These are phyloP conservation scores for Mythimna vitellina DNA, from an alignment of 2,888 invertebrate species.

Conservation along the genomic window DNA sequence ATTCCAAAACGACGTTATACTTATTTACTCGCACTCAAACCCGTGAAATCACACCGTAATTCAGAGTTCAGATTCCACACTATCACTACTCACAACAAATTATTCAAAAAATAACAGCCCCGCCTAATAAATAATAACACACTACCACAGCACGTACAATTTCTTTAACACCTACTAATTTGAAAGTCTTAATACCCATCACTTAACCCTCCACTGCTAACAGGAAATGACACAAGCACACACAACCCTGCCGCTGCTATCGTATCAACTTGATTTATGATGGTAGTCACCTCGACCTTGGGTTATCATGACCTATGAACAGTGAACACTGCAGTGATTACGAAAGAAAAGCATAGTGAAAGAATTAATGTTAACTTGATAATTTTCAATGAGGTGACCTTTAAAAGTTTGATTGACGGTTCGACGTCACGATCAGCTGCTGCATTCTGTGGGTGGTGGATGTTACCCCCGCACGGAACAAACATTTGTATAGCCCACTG, in stretches of 20 bases:
- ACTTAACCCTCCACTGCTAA: slow-evolving; percentile 30
- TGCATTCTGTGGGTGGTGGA: no score
- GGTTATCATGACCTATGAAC: slow-evolving; percentile 35
- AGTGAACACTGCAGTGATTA: slow-evolving; percentile 32
- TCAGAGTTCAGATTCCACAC: not conserved
- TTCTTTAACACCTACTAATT: slow-evolving; percentile 17
- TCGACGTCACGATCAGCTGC: no score
- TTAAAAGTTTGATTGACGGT: not conserved
- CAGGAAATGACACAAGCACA: slow-evolving; percentile 56
- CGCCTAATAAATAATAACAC: not conserved
- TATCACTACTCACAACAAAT: no score
- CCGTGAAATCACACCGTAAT: not conserved
- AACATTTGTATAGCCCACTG: no score
- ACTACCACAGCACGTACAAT: not conserved
- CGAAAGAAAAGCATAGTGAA: slow-evolving; percentile 6
- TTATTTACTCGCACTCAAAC: not conserved
- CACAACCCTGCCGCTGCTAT: slow-evolving; percentile 41
- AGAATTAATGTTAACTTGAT: slow-evolving; percentile 7
- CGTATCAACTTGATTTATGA: slow-evolving; percentile 60
- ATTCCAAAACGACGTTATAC: no score
- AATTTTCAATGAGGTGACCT: slow-evolving; percentile 6
- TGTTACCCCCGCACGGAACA: no score
- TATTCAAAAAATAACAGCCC: not conserved
- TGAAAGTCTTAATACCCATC: slow-evolving; percentile 18
- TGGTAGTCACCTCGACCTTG: slow-evolving; percentile 51